Conservation (phyloP, 1,140 invertebrate species). For the Drosophila sturtevanti region DNA sequence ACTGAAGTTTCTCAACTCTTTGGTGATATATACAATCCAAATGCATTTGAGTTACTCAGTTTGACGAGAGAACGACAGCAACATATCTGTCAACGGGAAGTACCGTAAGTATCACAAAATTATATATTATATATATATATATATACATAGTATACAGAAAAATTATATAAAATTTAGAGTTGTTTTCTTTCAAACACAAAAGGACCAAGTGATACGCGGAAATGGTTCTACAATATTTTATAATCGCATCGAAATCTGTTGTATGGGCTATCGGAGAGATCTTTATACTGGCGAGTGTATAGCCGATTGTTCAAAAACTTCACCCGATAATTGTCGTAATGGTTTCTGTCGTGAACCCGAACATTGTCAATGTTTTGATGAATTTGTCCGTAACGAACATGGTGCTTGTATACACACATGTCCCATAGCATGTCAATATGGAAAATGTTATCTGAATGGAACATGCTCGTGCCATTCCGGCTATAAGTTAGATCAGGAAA, state of each 20-base stretch:
- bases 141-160: too few species aligned
- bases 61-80: slow-evolving; percentile 41
- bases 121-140: too few species aligned
- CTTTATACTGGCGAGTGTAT: slow-evolving; percentile 84
- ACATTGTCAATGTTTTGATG: slow-evolving; percentile 85
- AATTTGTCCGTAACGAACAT: slow-evolving; percentile 84
- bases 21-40: slow-evolving; percentile 45
- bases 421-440: slow-evolving; percentile 81
- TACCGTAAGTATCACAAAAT: slow-evolving; percentile 50
- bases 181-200: slow-evolving; percentile 66
- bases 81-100: slow-evolving; percentile 62
- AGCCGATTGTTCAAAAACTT: slow-evolving; percentile 83
- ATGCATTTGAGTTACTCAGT: slow-evolving; percentile 59
- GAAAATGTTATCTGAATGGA: slow-evolving; percentile 80
- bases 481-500: slow-evolving; percentile 84
- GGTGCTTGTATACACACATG: slow-evolving; percentile 75
- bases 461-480: slow-evolving; percentile 86
- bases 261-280: slow-evolving; percentile 85
- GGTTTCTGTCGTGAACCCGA: slow-evolving; percentile 85
- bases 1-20: slow-evolving; percentile 36
- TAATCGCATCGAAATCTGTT: slow-evolving; percentile 84
- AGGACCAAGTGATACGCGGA: slow-evolving; percentile 41
- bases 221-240: slow-evolving; percentile 72
- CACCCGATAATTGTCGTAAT: slow-evolving; percentile 83
- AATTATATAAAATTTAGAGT: slow-evolving; percentile 20